Percentiles rank a stretch among this genome's conserved stretches.
phyloP scores from a whole-genome alignment of 2,797 vertebrate species.

The Harpagifer antarcticus region DNA sequence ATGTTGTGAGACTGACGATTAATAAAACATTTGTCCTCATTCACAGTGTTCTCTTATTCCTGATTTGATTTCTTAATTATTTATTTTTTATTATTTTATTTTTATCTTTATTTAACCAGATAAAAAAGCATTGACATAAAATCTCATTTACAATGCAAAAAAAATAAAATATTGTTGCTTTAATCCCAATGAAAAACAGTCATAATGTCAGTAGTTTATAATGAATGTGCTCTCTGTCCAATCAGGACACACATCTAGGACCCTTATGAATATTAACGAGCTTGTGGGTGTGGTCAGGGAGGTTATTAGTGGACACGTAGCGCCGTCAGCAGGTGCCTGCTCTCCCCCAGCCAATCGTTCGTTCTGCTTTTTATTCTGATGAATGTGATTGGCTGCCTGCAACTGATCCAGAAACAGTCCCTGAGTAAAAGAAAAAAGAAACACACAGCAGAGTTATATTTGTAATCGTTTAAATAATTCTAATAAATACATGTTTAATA shows the following conservation, averaged over 20 bases:
- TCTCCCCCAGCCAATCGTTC: slow-evolving; percentile 53
- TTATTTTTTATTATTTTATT: not conserved
- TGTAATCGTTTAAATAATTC: not conserved
- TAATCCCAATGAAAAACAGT: not conserved
- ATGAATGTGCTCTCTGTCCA: slow-evolving; percentile 8
- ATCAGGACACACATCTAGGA: slow-evolving; percentile 16
- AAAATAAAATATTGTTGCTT: not conserved
- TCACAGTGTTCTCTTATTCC: not conserved
- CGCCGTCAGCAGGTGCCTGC: not conserved
- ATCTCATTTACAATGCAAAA: no score
- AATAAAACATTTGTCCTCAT: slow-evolving; percentile 61
- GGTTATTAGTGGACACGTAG: slow-evolving; percentile 17
- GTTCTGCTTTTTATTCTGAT: slow-evolving; percentile 35
- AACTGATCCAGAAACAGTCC: not conserved
- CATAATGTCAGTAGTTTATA: not conserved
- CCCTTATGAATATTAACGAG: slow-evolving; percentile 39
- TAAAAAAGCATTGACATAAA: no score
- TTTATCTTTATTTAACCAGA: no score
- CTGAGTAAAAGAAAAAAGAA: not conserved
- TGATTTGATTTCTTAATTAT: not conserved
- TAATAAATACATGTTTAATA: not conserved
- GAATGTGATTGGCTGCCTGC: slow-evolving; percentile 49
- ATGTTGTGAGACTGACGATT: slow-evolving; percentile 27
- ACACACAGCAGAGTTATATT: not conserved
- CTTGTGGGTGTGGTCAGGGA: slow-evolving; percentile 8